These are phyloP conservation scores for Acrobasis consociella DNA, from an alignment of 2,888 invertebrate genomes.

Conservation along the genomic window DNA sequence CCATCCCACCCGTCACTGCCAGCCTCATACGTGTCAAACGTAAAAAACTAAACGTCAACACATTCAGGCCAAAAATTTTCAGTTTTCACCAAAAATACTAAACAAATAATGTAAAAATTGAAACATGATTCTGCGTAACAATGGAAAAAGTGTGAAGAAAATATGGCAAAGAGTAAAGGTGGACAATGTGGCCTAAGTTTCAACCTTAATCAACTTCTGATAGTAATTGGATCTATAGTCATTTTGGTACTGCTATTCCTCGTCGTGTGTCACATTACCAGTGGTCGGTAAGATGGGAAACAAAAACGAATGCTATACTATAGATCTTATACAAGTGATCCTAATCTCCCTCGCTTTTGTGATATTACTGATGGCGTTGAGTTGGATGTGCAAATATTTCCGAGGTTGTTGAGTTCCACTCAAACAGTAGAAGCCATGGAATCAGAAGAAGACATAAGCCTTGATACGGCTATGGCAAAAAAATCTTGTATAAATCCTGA, in stretches of 20 bases:
- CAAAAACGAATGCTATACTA: constrained; percentile 39
- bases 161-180: constrained; percentile 40
- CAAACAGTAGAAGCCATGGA: not conserved
- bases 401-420: constrained; percentile 37
- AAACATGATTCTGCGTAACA: constrained; percentile 7
- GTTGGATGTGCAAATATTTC: constrained; percentile 68
- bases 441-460: not conserved
- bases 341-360: constrained; percentile 62
- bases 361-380: constrained; percentile 57
- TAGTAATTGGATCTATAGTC: constrained; percentile 61
- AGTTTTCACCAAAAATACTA: not conserved
- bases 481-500: not conserved
- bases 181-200: constrained; percentile 44
- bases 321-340: constrained; percentile 57
- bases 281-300: constrained; percentile 48
- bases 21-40: not conserved
- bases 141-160: constrained; percentile 22
- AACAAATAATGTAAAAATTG: constrained; percentile 2
- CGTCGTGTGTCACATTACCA: constrained; percentile 64
- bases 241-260: constrained; percentile 61
- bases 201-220: constrained; percentile 63
- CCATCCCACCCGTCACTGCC: not conserved
- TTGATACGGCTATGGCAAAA: not conserved
- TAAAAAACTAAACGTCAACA: not conserved
- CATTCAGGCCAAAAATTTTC: not conserved